Evolutionary conservation across 92 coral and sea anemone species (phyloP).

Genomic region (Galaxea fascicularis): DNA sequence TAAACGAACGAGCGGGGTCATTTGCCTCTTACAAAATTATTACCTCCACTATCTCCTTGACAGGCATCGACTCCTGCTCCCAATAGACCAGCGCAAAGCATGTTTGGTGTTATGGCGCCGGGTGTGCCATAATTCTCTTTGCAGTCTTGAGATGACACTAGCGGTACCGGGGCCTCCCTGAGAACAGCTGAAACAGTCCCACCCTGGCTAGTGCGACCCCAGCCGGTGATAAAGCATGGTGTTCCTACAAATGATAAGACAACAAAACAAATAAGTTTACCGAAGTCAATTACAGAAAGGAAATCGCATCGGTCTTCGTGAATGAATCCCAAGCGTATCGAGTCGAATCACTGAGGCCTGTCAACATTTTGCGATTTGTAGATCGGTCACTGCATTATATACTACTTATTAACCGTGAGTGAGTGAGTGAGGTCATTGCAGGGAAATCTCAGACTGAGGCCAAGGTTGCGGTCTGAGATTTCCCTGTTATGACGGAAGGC

Average conservation of each 20-base stretch:
- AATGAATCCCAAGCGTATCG: no score
- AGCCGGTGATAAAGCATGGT: conserved; percentile 46
- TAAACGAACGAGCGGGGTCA: neutral
- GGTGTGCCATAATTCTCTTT: conserved; percentile 20
- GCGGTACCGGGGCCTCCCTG: conserved; percentile 50
- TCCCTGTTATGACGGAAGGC: no score
- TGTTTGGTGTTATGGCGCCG: conserved; percentile 31
- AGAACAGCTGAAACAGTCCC: conserved; percentile 41
- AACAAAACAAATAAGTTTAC: no score
- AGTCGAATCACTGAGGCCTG: no score
- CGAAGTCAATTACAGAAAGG: no score
- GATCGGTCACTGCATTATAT: no score
- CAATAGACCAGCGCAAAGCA: conserved; percentile 55
- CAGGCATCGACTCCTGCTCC: conserved; percentile 57
- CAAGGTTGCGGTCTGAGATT: no score
- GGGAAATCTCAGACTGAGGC: no score
- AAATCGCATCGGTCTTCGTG: no score
- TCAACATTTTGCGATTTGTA: no score
- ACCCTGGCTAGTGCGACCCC: conserved; percentile 57
- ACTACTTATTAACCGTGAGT: no score
- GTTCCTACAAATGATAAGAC: conserved; percentile 16
- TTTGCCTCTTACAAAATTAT: neutral
- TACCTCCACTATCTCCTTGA: conserved; percentile 68
- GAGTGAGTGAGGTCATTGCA: no score
- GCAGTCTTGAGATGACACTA: conserved; percentile 31